Base-by-base conservation (phyloP, 2,888 invertebrate species). In the Agrotis clavis region DNA sequence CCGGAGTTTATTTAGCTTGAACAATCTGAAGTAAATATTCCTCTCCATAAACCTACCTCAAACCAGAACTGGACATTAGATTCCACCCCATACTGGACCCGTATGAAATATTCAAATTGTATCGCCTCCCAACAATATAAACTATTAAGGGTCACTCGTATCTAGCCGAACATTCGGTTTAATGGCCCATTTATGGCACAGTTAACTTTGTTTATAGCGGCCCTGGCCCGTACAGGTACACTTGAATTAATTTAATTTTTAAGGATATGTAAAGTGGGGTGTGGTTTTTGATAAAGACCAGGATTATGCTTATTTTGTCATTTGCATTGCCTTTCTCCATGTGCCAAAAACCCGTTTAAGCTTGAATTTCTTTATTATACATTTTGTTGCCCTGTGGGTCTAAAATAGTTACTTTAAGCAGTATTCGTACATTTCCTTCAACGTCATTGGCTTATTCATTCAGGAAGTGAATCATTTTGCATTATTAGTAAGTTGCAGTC, bases 181-280 rank as follows among this genome's bases (percentile, higher is more conserved):
- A 88, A 89, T 84, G 81, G 85, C 65, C 74, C 60, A 67, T 83
- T 88, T 77, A 84, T 66, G 69, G 74, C 62, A 67, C 74, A 77
- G 82, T 86, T 85, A 83, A 78, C 76, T 67, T 85, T 87, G 86
- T 88, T 86, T 86, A 88, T 83, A 59, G 74, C 72, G 51, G 56
- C 72, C 81, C 75, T 77, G 82, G 69, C 61, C 48, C 35, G 60
- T 62, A 53, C 61, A 79, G 69, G 80, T 63, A 57, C 30, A 66
- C 67, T 57, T 60, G 54, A 71, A 74, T 72, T 69, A 71, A 86
- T 73, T 74, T 19, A 7, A 71, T 71, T 79, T 77, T 79, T 73
- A 62, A 64, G 63, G 13, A 50, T 30, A 67, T 47, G 18, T 56
- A n/a, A 5, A 59, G 18, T 77, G 9, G 41, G 14, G 4, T 50